Conservation (phyloP, 2,113 vertebrate species). For the Spea multiplicata region DNA sequence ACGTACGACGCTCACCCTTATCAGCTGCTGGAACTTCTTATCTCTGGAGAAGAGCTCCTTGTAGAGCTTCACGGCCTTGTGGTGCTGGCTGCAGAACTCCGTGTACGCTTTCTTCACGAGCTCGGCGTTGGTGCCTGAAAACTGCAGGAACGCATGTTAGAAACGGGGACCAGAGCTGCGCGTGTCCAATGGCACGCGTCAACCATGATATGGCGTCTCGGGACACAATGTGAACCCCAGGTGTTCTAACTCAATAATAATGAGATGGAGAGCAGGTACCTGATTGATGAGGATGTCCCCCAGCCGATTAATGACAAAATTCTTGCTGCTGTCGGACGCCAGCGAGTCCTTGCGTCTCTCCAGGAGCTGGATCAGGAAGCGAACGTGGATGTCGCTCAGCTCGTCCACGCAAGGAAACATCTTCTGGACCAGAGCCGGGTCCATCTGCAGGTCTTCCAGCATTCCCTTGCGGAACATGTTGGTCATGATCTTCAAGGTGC, state of each 20-base stretch:
- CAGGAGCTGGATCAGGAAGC: constrained; percentile 80
- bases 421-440: constrained; percentile 69
- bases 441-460: constrained; percentile 86
- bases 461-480: constrained; percentile 81
- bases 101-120: constrained; percentile 83
- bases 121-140: constrained; percentile 80
- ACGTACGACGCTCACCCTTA: constrained; percentile 70
- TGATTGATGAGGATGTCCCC: constrained; percentile 82
- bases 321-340: constrained; percentile 71
- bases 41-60: constrained; percentile 86
- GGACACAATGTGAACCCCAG: no score
- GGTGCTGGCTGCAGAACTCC: constrained; percentile 87
- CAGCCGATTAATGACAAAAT: constrained; percentile 83
- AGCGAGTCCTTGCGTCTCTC: constrained; percentile 74
- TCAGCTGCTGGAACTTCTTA: constrained; percentile 88
- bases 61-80: constrained; percentile 85
- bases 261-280: constrained; percentile 56
- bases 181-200: no score
- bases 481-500: constrained; percentile 88
- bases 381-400: constrained; percentile 75
- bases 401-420: constrained; percentile 87
- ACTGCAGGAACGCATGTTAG: constrained; percentile 59
- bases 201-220: no score
- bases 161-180: no score
- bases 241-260: no score